These are phyloP conservation scores for Lepeophtheirus nordmannii DNA, from an alignment of 2,888 invertebrate genomes.

Conservation along the genomic window DNA sequence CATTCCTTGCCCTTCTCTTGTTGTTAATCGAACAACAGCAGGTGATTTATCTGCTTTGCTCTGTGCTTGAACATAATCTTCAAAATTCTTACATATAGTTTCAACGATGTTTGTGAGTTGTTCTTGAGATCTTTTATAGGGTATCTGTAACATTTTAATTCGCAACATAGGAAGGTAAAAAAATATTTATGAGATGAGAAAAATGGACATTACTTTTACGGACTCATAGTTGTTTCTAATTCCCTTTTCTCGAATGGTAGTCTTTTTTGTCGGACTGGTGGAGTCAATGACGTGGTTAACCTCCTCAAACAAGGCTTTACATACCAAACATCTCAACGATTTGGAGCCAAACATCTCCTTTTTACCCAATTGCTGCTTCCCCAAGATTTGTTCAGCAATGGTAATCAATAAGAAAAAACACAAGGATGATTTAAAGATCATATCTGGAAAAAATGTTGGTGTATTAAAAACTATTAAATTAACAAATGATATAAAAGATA, in stretches of 20 bases:
- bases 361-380: neutral
- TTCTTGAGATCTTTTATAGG: neutral
- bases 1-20: neutral
- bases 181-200: neutral
- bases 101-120: neutral
- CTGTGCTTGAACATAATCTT: conserved; percentile 13
- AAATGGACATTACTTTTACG: neutral
- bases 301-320: neutral
- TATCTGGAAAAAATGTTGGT: no score
- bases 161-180: no score
- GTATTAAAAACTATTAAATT: no score
- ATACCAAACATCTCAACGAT: neutral
- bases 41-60: neutral
- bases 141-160: neutral
- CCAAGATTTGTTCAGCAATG: no score
- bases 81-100: neutral
- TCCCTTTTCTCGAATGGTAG: neutral
- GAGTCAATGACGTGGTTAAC: neutral
- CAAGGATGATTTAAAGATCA: no score
- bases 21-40: neutral
- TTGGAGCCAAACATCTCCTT: neutral
- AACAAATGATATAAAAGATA: no score
- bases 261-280: neutral
- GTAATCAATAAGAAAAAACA: no score
- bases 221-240: neutral